Percentiles rank a stretch among this genome's conserved stretches.
phyloP scores from a whole-genome alignment of 2,113 vertebrate genomes.

The Actenoides lindsayi region DNA sequence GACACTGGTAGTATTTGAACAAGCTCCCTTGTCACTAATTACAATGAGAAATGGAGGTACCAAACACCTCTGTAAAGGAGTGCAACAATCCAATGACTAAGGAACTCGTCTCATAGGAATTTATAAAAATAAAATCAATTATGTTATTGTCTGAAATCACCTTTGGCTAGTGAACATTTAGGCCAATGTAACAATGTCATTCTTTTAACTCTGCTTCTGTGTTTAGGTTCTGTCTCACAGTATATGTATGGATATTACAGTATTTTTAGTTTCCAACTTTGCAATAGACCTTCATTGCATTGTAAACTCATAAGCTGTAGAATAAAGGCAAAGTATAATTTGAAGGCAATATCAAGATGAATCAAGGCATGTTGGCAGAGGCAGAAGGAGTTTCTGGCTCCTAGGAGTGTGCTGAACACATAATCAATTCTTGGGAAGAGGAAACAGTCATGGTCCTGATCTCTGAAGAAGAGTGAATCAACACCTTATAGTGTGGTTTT shows the following conservation, averaged over 20 bases:
- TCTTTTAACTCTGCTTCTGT: not conserved
- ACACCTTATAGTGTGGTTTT: not conserved
- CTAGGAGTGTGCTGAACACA: not conserved
- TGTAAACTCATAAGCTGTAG: not conserved
- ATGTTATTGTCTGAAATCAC: not conserved
- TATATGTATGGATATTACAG: not conserved
- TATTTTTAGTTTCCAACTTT: not conserved
- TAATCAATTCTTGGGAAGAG: not conserved
- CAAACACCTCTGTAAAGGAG: rapidly evolving
- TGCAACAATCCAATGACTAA: not conserved
- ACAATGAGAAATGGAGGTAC: not conserved
- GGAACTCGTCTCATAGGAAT: not conserved
- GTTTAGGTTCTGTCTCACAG: not conserved
- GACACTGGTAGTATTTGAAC: not conserved
- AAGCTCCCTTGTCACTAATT: not conserved
- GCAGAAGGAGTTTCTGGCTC: not conserved
- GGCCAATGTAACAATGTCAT: not conserved
- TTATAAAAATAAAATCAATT: not conserved
- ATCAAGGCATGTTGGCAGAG: not conserved
- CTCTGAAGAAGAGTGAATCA: not conserved
- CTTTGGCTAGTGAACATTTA: not conserved
- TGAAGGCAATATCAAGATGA: not conserved
- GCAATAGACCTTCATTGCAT: not conserved
- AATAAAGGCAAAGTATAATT: not conserved
- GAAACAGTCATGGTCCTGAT: not conserved